A percentile compares a stretch with the other conserved stretches of the same genome.
These are phyloP conservation scores for Acronicta leporina DNA, from an alignment of 2,888 invertebrate genomes.

Conservation along the genomic window DNA sequence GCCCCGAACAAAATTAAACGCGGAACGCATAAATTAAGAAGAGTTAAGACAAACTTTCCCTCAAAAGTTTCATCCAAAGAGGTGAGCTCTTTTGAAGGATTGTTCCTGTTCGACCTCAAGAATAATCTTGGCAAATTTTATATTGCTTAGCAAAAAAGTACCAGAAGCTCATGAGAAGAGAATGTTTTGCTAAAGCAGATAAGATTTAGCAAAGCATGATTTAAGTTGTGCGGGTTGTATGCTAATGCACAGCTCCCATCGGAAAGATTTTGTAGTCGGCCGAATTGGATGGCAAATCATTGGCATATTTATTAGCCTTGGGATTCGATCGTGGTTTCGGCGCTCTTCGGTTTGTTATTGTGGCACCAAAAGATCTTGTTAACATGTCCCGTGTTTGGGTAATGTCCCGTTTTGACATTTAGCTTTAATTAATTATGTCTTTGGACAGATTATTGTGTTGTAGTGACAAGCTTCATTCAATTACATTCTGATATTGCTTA, in stretches of 20 bases:
- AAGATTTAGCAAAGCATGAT: constrained; percentile 40
- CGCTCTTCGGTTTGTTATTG: constrained; percentile 65
- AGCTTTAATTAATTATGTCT: constrained; percentile 25
- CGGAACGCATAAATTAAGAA: constrained; percentile 83
- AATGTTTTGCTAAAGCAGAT: constrained; percentile 44
- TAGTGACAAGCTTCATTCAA: background rate
- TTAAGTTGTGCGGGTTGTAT: constrained; percentile 71
- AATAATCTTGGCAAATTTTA: constrained; percentile 56
- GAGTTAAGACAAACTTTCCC: constrained; percentile 78
- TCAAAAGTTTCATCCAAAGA: constrained; percentile 76
- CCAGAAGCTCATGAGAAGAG: constrained; percentile 21
- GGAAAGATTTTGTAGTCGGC: constrained; percentile 80
- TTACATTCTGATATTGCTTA: constrained; percentile 4
- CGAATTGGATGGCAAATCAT: constrained; percentile 84
- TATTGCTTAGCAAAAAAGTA: constrained; percentile 34
- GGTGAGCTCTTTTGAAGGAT: constrained; percentile 76
- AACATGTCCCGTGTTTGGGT: constrained; percentile 55
- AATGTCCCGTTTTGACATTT: constrained; percentile 25
- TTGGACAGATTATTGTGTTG: constrained; percentile 1
- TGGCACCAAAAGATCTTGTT: constrained; percentile 60
- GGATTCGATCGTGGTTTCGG: constrained; percentile 71
- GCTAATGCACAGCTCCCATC: constrained; percentile 81
- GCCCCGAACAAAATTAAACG: constrained; percentile 77
- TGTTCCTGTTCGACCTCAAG: constrained; percentile 70
- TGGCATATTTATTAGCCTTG: constrained; percentile 85